Conservation (phyloP, 2,797 vertebrate species). For the Ptychobarbus kaznakovi region DNA sequence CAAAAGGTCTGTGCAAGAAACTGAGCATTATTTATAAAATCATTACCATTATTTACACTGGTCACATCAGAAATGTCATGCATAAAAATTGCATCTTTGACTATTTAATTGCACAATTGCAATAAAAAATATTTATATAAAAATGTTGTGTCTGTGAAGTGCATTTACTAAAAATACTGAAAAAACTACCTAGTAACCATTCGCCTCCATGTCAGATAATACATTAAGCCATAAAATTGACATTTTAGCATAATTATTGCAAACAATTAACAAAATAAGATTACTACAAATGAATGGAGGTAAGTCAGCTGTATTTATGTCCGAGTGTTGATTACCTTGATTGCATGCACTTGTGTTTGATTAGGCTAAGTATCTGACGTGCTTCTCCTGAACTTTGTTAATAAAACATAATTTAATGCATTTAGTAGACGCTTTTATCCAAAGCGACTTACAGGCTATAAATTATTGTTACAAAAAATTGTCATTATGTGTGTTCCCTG, state of each 20-base stretch:
- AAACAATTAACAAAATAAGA: background rate
- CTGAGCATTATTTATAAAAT: background rate
- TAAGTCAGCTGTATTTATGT: too few species aligned
- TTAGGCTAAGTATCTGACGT: too few species aligned
- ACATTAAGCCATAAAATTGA: constrained; percentile 10
- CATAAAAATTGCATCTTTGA: background rate
- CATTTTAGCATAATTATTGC: background rate
- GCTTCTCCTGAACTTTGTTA: too few species aligned
- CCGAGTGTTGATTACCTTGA: too few species aligned
- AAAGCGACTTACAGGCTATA: too few species aligned
- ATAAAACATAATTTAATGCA: too few species aligned
- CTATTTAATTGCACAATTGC: background rate
- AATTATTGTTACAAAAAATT: too few species aligned
- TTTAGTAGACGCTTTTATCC: too few species aligned
- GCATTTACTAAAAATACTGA: background rate
- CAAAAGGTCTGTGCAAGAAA: background rate
- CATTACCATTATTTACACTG: background rate
- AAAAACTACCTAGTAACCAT: background rate
- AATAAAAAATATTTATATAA: background rate
- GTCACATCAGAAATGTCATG: background rate
- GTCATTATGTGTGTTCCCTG: too few species aligned
- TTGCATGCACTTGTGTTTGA: too few species aligned
- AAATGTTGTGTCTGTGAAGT: background rate
- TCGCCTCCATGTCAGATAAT: background rate
- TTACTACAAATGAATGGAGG: too few species aligned